Conservation (phyloP, 2,888 invertebrate species). For the Meloe dianella region DNA sequence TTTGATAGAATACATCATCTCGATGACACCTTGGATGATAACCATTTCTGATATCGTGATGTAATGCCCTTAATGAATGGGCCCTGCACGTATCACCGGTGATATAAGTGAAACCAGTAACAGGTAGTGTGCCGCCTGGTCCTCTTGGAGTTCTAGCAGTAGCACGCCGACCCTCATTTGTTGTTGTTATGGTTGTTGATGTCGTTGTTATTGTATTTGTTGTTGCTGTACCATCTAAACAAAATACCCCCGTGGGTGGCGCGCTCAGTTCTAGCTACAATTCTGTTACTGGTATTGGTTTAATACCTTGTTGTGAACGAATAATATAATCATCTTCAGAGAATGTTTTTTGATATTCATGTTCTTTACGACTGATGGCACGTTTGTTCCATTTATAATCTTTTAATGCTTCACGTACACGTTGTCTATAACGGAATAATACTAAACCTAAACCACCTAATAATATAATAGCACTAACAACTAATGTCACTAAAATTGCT, state of each 20-base stretch:
- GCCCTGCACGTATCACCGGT: slow-evolving; percentile 70
- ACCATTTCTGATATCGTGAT: slow-evolving; percentile 53
- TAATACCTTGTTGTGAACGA: slow-evolving; percentile 65
- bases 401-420: slow-evolving; percentile 81
- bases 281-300: slow-evolving; percentile 87
- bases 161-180: slow-evolving; percentile 58
- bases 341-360: slow-evolving; percentile 89
- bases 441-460: slow-evolving; percentile 75
- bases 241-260: slow-evolving; percentile 79
- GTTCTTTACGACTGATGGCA: slow-evolving; percentile 76
- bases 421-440: slow-evolving; percentile 79
- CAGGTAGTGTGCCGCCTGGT: slow-evolving; percentile 70
- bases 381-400: slow-evolving; percentile 83
- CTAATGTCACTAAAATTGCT: slow-evolving; percentile 77
- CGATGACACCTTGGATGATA: slow-evolving; percentile 52
- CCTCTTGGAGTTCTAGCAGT: slow-evolving; percentile 57
- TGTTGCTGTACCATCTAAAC: slow-evolving; percentile 62
- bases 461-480: slow-evolving; percentile 75
- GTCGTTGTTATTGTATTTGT: neutral
- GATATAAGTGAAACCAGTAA: slow-evolving; percentile 78
- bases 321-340: slow-evolving; percentile 86
- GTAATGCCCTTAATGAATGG: slow-evolving; percentile 58
- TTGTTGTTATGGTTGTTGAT: neutral
- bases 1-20: slow-evolving; percentile 49
- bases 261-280: slow-evolving; percentile 97